Evolutionary conservation across 2,888 invertebrate species (phyloP).

Genomic region (Griposia aprilina): DNA sequence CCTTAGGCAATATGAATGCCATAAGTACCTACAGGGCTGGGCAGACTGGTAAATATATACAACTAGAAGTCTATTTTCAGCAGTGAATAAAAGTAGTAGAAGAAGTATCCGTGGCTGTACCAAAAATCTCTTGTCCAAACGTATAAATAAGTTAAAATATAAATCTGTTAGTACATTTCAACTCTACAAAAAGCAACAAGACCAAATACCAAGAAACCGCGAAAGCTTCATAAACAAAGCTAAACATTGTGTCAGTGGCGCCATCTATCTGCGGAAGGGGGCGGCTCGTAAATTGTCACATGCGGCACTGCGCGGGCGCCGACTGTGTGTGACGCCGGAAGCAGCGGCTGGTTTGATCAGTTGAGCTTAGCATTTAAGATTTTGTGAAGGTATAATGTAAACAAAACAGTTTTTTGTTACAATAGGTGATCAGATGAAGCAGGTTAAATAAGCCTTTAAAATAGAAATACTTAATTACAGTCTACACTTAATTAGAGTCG

Average conservation of each 20-base stretch:
- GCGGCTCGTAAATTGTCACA: slow-evolving; percentile 70
- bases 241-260: slow-evolving; percentile 70
- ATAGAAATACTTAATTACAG: too few species aligned
- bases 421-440: neutral
- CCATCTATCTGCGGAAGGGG: slow-evolving; percentile 73
- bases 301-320: slow-evolving; percentile 59
- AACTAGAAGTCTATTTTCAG: too few species aligned
- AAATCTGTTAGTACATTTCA: neutral
- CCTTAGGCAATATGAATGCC: too few species aligned
- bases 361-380: slow-evolving; percentile 4
- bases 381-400: neutral
- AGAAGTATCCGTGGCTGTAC: too few species aligned
- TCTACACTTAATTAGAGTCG: too few species aligned
- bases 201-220: slow-evolving; percentile 39
- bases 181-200: slow-evolving; percentile 19
- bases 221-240: slow-evolving; percentile 37
- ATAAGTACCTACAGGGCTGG: too few species aligned
- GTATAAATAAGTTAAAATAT: neutral
- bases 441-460: too few species aligned
- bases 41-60: too few species aligned
- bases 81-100: too few species aligned
- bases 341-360: slow-evolving; percentile 45
- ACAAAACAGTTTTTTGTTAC: neutral
- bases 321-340: slow-evolving; percentile 58
- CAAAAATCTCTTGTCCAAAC: neutral